Evolutionary conservation across 2,113 vertebrate genomes (phyloP), one percentile per base, ranked within the genome.

Genomic region (Hyperopisus bebe): DNA sequence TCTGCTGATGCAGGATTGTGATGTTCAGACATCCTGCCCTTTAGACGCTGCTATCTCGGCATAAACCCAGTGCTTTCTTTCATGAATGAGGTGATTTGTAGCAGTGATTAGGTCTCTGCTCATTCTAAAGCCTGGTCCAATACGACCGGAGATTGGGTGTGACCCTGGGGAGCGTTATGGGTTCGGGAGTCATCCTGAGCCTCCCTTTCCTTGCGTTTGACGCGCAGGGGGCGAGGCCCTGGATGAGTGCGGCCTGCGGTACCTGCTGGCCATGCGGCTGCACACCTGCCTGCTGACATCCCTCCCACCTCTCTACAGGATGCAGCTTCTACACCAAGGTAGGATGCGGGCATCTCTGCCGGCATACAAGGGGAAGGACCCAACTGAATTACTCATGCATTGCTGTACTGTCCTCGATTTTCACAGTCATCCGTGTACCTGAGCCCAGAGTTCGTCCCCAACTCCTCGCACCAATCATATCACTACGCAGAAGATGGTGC

Each of bases 241-340:
- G 58, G 98, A 99, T 90, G 98, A 99, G 88, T 99, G 98, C 93
- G 98, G 98, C 21, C 95, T 99, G 88, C 95, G 98, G 58, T 99
- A 99, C 91, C 91, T 99, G 90, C 89, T 99, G 93, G 98, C 98
- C n/a, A 98, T 99, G 98, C 97, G 98, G 84, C 94, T 99, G 90
- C 98, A 99, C 90, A 99, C 97, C 6, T 99, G 98, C 93, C 96
- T 99, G 92, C 95, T 99, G 92, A 99, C 98, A 46, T 99, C 98
- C 0, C 95, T 99, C 91, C 98, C 98, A 8, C 98, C 98, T 2
- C 95, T 99, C 10, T 99, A 99, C 94, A 96, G 98, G 15, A 96
- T 97, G 88, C 98, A 99, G 94, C 96, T 99, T 21, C 97, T 99
- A 3, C 98, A 99, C 93, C 98, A 99, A 96, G 98, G 98, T 99